Conservation (phyloP, 2,888 invertebrate species). For the Griposia aprilina region DNA sequence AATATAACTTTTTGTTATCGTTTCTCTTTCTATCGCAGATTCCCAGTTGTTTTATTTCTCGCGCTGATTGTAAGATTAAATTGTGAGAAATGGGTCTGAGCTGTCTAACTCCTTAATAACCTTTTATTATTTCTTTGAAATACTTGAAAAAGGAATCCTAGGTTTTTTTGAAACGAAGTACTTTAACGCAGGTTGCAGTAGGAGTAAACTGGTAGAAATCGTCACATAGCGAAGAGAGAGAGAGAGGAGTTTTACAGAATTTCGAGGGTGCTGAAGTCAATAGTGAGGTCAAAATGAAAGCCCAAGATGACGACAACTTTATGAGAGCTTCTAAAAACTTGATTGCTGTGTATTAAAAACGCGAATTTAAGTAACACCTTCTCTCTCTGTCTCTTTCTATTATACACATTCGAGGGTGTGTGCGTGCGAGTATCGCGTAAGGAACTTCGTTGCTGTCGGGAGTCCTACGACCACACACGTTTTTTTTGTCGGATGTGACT, state of each 20-base stretch:
- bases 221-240: background rate
- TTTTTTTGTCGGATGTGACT: background rate
- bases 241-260: too few relatives aligned
- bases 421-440: background rate
- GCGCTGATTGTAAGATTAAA: slow-evolving; percentile 37
- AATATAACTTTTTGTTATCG: slow-evolving; percentile 23
- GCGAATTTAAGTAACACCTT: too few relatives aligned
- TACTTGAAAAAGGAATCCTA: background rate
- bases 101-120: slow-evolving; percentile 9
- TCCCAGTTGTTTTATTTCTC: slow-evolving; percentile 29
- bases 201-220: background rate
- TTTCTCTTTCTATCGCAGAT: slow-evolving; percentile 14
- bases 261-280: too few relatives aligned
- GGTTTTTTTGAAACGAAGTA: background rate
- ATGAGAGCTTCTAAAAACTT: too few relatives aligned
- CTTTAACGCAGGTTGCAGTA: background rate
- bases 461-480: too few relatives aligned
- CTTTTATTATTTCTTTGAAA: slow-evolving; percentile 17
- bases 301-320: too few relatives aligned
- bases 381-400: background rate
- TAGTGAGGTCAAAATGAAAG: too few relatives aligned
- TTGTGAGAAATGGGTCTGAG: slow-evolving; percentile 14
- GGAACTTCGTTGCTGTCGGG: background rate
- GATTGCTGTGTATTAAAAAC: too few relatives aligned
- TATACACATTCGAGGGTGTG: background rate